Conservation (phyloP, 2,888 invertebrate species). For the Ormia ochracea region DNA sequence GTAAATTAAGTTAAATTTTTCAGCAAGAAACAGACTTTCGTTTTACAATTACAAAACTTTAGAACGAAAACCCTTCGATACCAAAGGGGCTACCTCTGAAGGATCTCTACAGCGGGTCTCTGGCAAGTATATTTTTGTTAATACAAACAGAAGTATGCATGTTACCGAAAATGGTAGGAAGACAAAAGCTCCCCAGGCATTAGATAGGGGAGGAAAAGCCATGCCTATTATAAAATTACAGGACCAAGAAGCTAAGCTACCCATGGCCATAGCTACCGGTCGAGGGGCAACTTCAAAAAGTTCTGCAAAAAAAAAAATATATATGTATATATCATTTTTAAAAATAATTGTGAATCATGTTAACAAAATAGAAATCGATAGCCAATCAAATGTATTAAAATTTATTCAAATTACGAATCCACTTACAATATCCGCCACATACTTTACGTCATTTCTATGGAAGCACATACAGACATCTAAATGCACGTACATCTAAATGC, state of each 20-base stretch:
- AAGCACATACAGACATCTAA: too few relatives aligned
- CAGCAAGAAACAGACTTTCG: too few relatives aligned
- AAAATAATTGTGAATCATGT: neutral
- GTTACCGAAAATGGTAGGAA: constrained; percentile 85
- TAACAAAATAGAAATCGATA: neutral
- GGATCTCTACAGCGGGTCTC: constrained; percentile 86
- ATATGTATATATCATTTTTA: constrained; percentile 61
- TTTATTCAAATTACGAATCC: too few relatives aligned
- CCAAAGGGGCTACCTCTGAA: constrained; percentile 80
- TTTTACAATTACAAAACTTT: constrained; percentile 64
- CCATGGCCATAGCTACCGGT: constrained; percentile 91
- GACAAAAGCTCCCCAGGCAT: constrained; percentile 82
- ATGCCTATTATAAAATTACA: constrained; percentile 92
- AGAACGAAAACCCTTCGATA: constrained; percentile 81
- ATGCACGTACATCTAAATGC: too few relatives aligned
- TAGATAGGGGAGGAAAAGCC: constrained; percentile 83
- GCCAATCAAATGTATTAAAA: too few relatives aligned
- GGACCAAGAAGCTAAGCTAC: constrained; percentile 91
- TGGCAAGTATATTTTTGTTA: constrained; percentile 83
- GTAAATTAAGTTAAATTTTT: neutral
- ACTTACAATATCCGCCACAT: too few relatives aligned
- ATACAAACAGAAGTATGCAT: constrained; percentile 70
- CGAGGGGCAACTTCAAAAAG: constrained; percentile 89
- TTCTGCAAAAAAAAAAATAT: constrained; percentile 78
- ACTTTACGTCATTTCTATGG: too few relatives aligned